Conservation (phyloP, 2,797 vertebrate species). For the Apogon talboti region DNA sequence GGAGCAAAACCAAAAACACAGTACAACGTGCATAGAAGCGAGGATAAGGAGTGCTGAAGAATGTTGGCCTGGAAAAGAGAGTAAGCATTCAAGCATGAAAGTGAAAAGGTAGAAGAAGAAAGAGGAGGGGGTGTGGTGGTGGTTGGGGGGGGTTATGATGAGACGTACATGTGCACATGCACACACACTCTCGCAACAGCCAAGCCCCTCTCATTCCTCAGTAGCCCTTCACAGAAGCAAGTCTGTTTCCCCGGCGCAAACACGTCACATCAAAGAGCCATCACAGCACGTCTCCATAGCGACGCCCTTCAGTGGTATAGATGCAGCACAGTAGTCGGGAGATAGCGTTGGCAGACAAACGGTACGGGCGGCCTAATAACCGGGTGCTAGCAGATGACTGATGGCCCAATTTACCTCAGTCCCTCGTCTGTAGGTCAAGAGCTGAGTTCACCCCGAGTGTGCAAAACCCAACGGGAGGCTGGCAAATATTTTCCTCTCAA, state of each 20-base stretch:
- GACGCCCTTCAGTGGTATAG: conserved; percentile 64
- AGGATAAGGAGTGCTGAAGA: conserved; percentile 53
- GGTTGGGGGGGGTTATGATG: conserved; percentile 23
- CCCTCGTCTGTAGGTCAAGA: conserved; percentile 59
- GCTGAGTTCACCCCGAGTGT: conserved; percentile 50
- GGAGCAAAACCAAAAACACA: conserved; percentile 47
- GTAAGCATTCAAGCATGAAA: conserved; percentile 65
- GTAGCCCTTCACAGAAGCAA: conserved; percentile 63
- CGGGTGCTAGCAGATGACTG: conserved; percentile 70
- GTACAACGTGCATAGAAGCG: conserved; percentile 36
- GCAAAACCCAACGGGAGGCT: conserved; percentile 19
- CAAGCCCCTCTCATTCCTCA: conserved; percentile 67
- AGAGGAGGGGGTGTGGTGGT: conserved; percentile 13
- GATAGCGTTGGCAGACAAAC: conserved; percentile 63
- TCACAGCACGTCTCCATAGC: conserved; percentile 63
- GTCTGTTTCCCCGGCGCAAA: conserved; percentile 68
- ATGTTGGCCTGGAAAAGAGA: conserved; percentile 67
- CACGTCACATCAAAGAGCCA: conserved; percentile 69
- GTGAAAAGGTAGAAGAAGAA: conserved; percentile 65
- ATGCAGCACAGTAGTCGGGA: conserved; percentile 47
- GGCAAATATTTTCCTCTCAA: conserved; percentile 42
- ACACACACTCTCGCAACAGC: conserved; percentile 26
- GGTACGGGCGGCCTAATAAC: conserved; percentile 59
- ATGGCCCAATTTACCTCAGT: conserved; percentile 66
- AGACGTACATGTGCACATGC: conserved; percentile 21